A percentile compares a stretch with the other conserved stretches of the same genome.
Evolutionary conservation across 1,140 invertebrate species (phyloP).

Genomic region (Drosophila simulans): DNA sequence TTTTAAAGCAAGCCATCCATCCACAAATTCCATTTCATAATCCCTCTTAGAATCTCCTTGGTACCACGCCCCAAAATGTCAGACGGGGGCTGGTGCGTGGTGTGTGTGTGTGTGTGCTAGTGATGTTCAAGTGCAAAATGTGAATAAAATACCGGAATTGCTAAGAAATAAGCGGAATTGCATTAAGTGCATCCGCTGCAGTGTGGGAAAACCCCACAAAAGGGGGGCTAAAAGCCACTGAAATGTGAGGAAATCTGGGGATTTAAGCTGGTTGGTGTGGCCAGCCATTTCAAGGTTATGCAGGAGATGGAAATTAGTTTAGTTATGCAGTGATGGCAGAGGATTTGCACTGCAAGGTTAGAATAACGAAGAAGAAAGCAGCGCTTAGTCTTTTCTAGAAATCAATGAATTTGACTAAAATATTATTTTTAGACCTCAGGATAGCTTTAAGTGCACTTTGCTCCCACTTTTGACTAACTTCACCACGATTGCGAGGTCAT

Average conservation of each 20-base stretch:
- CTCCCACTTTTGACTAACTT: constrained; percentile 19
- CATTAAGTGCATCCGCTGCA: constrained; percentile 54
- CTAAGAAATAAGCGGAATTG: constrained; percentile 52
- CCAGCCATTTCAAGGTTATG: constrained; percentile 40
- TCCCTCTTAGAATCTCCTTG: constrained; percentile 16
- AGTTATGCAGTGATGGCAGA: constrained; percentile 31
- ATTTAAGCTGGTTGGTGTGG: constrained; percentile 44
- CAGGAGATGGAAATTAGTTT: constrained; percentile 50
- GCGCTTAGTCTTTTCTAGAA: background rate
- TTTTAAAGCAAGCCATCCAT: constrained; percentile 11
- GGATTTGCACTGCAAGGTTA: background rate
- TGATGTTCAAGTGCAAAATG: constrained; percentile 38
- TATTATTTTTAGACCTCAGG: too few species aligned
- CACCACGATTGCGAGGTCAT: constrained; percentile 8
- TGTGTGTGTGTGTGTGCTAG: background rate
- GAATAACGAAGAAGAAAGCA: background rate
- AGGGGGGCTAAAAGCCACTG: background rate
- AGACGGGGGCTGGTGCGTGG: background rate
- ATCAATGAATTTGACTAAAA: background rate
- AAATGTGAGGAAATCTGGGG: background rate
- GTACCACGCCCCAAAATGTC: constrained; percentile 16
- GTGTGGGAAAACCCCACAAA: background rate
- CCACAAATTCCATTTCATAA: constrained; percentile 21
- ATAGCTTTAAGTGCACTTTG: background rate
- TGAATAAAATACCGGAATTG: constrained; percentile 46